Evolutionary conservation across 1,140 invertebrate genomes (phyloP).

Genomic region (Diabrotica virgifera): DNA sequence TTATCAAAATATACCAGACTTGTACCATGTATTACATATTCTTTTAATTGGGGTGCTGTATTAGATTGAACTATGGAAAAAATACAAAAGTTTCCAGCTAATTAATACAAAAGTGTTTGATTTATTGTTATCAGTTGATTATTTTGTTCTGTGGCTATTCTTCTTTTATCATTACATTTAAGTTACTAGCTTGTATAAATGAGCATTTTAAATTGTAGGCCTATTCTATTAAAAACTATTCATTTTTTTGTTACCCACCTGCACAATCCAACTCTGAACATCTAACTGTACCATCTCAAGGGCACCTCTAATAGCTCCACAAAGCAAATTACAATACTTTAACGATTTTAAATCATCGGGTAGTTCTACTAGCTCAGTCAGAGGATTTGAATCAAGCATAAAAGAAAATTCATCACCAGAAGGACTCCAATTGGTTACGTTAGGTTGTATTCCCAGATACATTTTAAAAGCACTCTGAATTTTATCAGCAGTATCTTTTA

Average conservation of each 20-base stretch:
- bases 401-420: conserved; percentile 96
- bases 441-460: conserved; percentile 88
- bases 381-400: conserved; percentile 89
- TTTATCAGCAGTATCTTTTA: conserved; percentile 96
- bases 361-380: conserved; percentile 98
- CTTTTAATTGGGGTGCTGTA: no score
- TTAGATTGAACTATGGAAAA: no score
- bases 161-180: no score
- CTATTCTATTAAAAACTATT: no score
- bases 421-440: conserved; percentile 90
- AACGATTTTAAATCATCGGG: conserved; percentile 87
- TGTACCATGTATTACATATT: no score
- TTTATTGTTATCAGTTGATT: no score
- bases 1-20: no score
- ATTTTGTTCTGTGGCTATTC: no score
- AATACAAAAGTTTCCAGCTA: no score
- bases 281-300: conserved; percentile 93
- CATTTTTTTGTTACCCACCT: conserved; percentile 40
- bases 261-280: conserved; percentile 76
- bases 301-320: conserved; percentile 90
- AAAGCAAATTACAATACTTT: conserved; percentile 93
- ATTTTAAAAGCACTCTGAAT: conserved; percentile 82
- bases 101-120: no score
- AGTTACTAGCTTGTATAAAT: no score
- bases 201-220: no score